A percentile compares a stretch with the other conserved stretches of the same genome.
Evolutionary conservation across 2,113 vertebrate species (phyloP).

Genomic region (Romanogobio albipinnatus): DNA sequence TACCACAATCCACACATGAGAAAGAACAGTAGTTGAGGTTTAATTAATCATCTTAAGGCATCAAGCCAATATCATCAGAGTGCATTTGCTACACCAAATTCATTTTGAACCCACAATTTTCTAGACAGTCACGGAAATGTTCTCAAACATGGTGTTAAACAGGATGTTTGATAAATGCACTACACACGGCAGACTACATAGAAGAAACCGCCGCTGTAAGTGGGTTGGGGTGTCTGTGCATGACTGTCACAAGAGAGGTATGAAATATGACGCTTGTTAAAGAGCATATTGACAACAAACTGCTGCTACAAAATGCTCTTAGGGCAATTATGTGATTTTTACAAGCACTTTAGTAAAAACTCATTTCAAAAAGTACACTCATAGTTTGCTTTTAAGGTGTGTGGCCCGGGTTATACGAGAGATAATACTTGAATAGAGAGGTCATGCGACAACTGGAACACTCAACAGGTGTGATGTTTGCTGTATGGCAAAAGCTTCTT

Average conservation of each 20-base stretch:
- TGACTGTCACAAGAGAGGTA: background rate
- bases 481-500: background rate
- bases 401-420: background rate
- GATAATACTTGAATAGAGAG: slow-evolving; percentile 3
- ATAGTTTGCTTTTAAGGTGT: slow-evolving; percentile 36
- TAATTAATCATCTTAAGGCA: background rate
- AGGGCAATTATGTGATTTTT: background rate
- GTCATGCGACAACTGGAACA: background rate
- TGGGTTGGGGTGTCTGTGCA: background rate
- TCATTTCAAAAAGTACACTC: background rate
- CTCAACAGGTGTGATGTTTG: slow-evolving; percentile 16
- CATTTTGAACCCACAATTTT: background rate
- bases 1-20: background rate
- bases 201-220: no score
- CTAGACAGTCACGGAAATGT: background rate
- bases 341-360: slow-evolving; percentile 3
- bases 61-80: background rate
- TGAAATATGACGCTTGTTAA: background rate
- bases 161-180: background rate
- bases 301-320: background rate
- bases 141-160: background rate
- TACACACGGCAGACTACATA: background rate
- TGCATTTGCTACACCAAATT: background rate
- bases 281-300: background rate
- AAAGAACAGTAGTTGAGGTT: background rate